Percentiles rank a stretch among this genome's conserved stretches.
Evolutionary conservation across 2,888 invertebrate genomes (phyloP).

Genomic region (Electrophaes corylata): DNA sequence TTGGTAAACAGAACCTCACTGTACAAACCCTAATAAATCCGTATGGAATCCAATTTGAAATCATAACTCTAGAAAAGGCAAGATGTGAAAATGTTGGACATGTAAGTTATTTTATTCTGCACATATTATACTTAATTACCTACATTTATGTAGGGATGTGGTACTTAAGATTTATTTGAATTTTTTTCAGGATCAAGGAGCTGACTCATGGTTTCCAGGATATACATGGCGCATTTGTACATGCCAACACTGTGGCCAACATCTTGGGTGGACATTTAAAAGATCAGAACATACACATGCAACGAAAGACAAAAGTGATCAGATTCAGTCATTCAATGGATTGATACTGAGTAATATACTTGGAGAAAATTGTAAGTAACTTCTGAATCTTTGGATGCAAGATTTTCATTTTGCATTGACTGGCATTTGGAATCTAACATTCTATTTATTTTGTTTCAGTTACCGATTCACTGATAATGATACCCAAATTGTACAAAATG

Average conservation of each 20-base stretch:
- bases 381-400: not conserved
- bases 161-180: not conserved
- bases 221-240: constrained; percentile 86
- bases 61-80: constrained; percentile 80
- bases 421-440: not conserved
- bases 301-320: constrained; percentile 48
- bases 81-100: constrained; percentile 80
- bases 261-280: constrained; percentile 86
- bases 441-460: constrained; percentile 64
- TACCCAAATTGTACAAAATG: constrained; percentile 79
- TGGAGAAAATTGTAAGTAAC: constrained; percentile 77
- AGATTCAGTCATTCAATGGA: constrained; percentile 69
- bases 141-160: not conserved
- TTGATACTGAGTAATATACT: constrained; percentile 74
- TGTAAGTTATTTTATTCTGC: constrained; percentile 66
- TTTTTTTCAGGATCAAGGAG: constrained; percentile 74
- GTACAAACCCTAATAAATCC: constrained; percentile 84
- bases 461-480: constrained; percentile 82
- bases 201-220: constrained; percentile 87
- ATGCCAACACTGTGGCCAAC: constrained; percentile 85
- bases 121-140: not conserved
- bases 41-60: constrained; percentile 80
- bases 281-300: constrained; percentile 49
- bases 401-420: not conserved
- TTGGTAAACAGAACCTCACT: constrained; percentile 79